Evolutionary conservation across 2,113 vertebrate genomes (phyloP).

Genomic region (Bubo bubo): DNA sequence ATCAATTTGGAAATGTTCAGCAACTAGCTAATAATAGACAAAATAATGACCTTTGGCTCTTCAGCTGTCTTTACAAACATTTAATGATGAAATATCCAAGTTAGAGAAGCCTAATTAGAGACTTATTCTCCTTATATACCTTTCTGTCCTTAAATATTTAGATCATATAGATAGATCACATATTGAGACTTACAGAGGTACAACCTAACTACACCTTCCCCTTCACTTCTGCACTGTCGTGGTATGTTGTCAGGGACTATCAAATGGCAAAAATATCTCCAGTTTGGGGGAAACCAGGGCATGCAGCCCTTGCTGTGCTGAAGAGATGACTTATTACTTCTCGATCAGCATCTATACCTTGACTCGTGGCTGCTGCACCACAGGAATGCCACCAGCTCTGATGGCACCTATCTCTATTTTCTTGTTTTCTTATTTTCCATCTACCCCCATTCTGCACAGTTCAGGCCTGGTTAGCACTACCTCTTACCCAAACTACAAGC

Average conservation of each 20-base stretch:
- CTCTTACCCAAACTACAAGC: background rate
- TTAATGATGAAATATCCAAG: background rate
- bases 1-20: background rate
- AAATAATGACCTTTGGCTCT: background rate
- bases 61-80: background rate
- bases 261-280: background rate
- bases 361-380: rapidly evolving
- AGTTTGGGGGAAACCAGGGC: background rate
- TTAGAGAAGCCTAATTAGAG: background rate
- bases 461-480: background rate
- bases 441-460: background rate
- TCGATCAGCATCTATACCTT: background rate
- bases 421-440: background rate
- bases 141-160: background rate
- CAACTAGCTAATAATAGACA: background rate
- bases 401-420: background rate
- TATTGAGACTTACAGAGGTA: background rate
- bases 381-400: background rate
- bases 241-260: rapidly evolving
- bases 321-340: background rate
- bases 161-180: background rate
- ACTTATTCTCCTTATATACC: background rate
- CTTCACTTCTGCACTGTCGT: background rate
- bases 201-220: background rate
- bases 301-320: rapidly evolving